Evolutionary conservation across 2,113 vertebrate genomes (phyloP).

Genomic region (Crotalus horridus): DNA sequence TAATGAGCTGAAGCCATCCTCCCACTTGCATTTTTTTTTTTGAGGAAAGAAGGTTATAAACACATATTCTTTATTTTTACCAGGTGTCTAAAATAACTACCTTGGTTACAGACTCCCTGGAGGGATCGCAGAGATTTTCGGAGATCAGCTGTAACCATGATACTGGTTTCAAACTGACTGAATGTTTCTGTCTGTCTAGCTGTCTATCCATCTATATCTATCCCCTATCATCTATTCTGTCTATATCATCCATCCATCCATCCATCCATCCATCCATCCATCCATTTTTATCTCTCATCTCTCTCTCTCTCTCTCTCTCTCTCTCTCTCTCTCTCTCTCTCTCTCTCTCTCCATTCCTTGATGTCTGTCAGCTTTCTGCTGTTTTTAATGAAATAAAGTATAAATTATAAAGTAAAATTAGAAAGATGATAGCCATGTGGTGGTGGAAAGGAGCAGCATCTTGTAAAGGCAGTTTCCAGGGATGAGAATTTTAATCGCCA

Average conservation of each 20-base stretch:
- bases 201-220: no score
- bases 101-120: background rate
- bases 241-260: no score
- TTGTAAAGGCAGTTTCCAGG: background rate
- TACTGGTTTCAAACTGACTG: background rate
- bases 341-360: background rate
- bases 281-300: no score
- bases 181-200: background rate
- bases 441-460: background rate
- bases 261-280: no score
- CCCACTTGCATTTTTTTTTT: background rate
- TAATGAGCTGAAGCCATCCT: background rate
- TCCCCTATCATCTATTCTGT: no score
- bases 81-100: background rate
- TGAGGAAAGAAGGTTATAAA: background rate
- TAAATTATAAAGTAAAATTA: background rate
- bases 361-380: background rate
- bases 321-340: no score
- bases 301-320: no score
- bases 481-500: background rate
- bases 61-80: background rate
- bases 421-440: background rate
- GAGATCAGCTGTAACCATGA: background rate
- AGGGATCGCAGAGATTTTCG: background rate
- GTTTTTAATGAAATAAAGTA: background rate